Evolutionary conservation across 2,113 vertebrate species (phyloP).

Genomic region (Poecile atricapillus): DNA sequence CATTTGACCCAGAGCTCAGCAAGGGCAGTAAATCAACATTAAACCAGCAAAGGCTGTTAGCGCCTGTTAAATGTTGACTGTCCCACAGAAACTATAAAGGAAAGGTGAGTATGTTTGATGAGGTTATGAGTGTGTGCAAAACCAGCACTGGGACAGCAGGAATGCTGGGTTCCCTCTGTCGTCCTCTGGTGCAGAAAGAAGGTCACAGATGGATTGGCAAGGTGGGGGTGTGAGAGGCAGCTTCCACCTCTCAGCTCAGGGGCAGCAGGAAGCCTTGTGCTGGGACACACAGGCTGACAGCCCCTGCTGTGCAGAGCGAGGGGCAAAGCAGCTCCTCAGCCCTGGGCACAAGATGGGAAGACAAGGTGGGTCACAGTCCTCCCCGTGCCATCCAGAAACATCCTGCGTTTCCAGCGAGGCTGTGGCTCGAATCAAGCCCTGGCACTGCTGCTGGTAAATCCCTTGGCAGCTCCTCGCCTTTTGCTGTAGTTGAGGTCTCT

Average conservation of each 20-base stretch:
- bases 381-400: fast-evolving
- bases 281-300: fast-evolving
- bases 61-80: not conserved
- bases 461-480: not conserved
- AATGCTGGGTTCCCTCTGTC: not conserved
- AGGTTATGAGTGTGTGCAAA: not conserved
- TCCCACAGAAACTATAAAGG: not conserved
- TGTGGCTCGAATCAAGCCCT: not conserved
- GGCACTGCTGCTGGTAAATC: not conserved
- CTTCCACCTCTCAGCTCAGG: not conserved
- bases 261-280: fast-evolving
- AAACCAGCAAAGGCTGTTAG: not conserved
- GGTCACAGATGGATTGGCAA: not conserved
- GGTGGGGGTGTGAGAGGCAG: not conserved
- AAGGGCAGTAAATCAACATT: not conserved
- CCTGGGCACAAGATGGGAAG: not conserved
- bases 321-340: not conserved
- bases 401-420: not conserved
- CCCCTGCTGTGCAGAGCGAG: fast-evolving
- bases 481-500: not conserved
- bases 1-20: not conserved
- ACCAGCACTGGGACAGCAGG: not conserved
- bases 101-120: not conserved
- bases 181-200: not conserved
- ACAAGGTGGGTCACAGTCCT: fast-evolving